These are phyloP conservation scores for Spea multiplicata DNA, from an alignment of 2,113 vertebrate species.

Conservation along the genomic window DNA sequence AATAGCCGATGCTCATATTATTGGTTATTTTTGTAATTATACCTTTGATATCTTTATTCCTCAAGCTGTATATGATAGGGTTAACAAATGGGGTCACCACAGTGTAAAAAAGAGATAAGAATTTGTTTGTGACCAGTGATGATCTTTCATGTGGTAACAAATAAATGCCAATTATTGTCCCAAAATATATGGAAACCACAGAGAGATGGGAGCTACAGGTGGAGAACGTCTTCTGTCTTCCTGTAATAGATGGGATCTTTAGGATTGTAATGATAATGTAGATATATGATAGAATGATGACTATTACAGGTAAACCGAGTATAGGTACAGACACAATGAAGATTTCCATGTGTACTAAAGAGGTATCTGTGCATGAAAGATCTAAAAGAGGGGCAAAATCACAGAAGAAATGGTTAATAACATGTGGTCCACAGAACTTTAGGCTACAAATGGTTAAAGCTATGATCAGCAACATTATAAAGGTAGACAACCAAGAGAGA, in stretches of 20 bases:
- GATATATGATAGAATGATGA: constrained; percentile 1
- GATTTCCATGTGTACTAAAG: constrained; percentile 41
- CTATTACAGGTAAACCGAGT: not conserved
- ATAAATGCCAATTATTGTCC: not conserved
- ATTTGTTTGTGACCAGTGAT: not conserved
- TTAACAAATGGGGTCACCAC: not conserved
- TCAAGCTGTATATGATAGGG: no score
- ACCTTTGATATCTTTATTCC: no score
- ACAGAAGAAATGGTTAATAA: not conserved
- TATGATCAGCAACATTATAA: not conserved
- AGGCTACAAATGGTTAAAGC: not conserved
- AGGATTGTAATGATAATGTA: constrained; percentile 1
- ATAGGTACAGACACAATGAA: constrained; percentile 3
- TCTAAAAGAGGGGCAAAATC: constrained; percentile 1
- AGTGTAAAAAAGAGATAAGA: not conserved
- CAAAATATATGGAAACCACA: not conserved
- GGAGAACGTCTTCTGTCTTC: not conserved
- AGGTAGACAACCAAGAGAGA: not conserved
- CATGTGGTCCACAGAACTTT: not conserved
- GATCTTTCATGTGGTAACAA: not conserved
- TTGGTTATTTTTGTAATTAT: not conserved
- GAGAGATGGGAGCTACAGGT: no score
- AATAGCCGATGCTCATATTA: no score
- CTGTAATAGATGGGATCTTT: not conserved
- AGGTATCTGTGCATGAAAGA: constrained; percentile 7